These are phyloP conservation scores for Drosophila ustulata DNA, from an alignment of 2,888 invertebrate genomes.

Conservation along the genomic window DNA sequence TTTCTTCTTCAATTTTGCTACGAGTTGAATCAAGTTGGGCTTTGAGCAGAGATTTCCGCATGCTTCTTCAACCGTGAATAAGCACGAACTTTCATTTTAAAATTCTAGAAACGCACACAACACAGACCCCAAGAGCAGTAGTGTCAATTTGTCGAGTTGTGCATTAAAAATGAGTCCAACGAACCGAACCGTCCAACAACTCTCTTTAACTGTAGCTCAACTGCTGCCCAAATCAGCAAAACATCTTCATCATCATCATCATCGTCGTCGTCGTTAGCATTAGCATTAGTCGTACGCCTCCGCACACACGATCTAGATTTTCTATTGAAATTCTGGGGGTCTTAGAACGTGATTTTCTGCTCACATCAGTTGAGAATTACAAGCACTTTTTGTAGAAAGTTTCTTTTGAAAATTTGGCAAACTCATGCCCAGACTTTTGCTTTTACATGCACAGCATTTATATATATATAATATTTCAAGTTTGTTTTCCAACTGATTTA, in stretches of 20 bases:
- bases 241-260: constrained; percentile 14
- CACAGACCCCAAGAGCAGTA: constrained; percentile 2
- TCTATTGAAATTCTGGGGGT: constrained; percentile 12
- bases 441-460: not conserved
- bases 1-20: constrained; percentile 28
- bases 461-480: too few species aligned
- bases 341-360: constrained; percentile 44
- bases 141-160: constrained; percentile 61
- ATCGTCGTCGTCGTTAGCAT: constrained; percentile 24
- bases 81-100: constrained; percentile 81
- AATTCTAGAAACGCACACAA: constrained; percentile 65
- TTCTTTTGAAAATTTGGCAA: constrained; percentile 21
- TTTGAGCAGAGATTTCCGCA: constrained; percentile 69
- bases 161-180: constrained; percentile 56
- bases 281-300: constrained; percentile 3
- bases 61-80: constrained; percentile 79
- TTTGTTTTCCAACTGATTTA: too few species aligned
- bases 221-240: constrained; percentile 26
- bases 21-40: constrained; percentile 4
- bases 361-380: constrained; percentile 48
- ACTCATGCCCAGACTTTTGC: not conserved
- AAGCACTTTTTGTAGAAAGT: constrained; percentile 61
- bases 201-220: constrained; percentile 24
- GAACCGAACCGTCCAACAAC: constrained; percentile 13
- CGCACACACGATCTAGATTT: constrained; percentile 10